A percentile compares a stretch with the other conserved stretches of the same genome.
Conservation (phyloP, 2,113 vertebrate genomes). For the Vimba vimba region DNA sequence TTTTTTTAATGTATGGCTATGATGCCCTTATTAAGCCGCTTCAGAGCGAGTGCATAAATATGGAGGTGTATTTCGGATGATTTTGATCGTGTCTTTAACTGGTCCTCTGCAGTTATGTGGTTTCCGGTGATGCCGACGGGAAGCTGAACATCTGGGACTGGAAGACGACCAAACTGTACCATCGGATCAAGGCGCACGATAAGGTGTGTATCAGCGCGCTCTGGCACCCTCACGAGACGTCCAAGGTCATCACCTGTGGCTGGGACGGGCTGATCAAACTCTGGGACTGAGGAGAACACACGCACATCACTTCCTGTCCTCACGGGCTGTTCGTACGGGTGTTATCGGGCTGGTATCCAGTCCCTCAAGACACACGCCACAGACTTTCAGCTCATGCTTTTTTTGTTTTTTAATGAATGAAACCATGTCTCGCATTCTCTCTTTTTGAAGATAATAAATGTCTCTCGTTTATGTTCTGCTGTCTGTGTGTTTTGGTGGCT, state of each 20-base stretch:
- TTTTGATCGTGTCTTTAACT: not conserved
- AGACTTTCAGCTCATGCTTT: not conserved
- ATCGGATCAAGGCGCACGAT: conserved; percentile 95
- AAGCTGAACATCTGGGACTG: conserved; percentile 99
- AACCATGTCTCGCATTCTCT: conserved; percentile 16
- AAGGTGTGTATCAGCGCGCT: conserved; percentile 98
- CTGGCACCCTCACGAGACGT: conserved; percentile 98
- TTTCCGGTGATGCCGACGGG: conserved; percentile 98
- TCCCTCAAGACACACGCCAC: conserved; percentile 56
- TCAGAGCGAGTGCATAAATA: not conserved
- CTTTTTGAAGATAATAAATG: conserved; percentile 69
- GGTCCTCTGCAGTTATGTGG: conserved; percentile 86
- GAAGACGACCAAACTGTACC: conserved; percentile 99
- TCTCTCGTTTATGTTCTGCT: conserved; percentile 51
- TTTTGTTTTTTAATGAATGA: not conserved
- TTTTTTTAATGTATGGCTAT: too few relatives aligned
- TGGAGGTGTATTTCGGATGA: not conserved
- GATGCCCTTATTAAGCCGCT: not conserved
- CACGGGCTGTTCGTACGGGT: not conserved
- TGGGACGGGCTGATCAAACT: conserved; percentile 99
- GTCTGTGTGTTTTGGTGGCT: not conserved
- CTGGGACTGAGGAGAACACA: conserved; percentile 82
- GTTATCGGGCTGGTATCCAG: conserved; percentile 79
- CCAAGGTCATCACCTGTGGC: conserved; percentile 97
- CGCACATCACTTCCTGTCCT: too few relatives aligned